Evolutionary conservation across 1,140 invertebrate species (phyloP).

Genomic region (Pinna nobilis): DNA sequence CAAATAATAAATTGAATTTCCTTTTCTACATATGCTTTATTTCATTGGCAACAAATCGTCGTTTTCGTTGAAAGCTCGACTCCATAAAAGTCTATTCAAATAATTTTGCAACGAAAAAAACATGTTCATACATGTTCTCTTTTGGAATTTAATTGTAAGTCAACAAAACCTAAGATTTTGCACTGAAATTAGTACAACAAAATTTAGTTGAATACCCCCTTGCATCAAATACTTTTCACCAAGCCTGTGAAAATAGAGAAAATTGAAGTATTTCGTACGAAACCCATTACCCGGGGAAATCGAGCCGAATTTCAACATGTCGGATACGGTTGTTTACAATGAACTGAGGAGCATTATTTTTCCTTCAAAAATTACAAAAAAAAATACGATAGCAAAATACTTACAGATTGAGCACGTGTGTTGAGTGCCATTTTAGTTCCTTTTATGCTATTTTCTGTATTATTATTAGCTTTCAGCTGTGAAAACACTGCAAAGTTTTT

Average conservation of each 20-base stretch:
- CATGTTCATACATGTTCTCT: neutral
- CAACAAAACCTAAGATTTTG: neutral
- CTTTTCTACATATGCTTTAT: too few species aligned
- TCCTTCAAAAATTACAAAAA: neutral
- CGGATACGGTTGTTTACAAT: constrained; percentile 34
- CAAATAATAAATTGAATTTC: too few species aligned
- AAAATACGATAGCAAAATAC: constrained; percentile 8
- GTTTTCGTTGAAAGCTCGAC: too few species aligned
- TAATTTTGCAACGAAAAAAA: too few species aligned
- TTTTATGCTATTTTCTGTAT: constrained; percentile 12
- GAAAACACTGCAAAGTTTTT: constrained; percentile 38
- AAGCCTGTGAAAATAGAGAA: too few species aligned
- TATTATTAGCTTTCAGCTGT: constrained; percentile 21
- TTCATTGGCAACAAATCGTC: too few species aligned
- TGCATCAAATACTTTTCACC: too few species aligned
- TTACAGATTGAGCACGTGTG: constrained; percentile 57
- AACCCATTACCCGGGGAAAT: neutral
- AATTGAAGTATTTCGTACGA: neutral
- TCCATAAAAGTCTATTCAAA: too few species aligned
- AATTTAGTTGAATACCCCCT: too few species aligned
- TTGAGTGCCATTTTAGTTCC: constrained; percentile 48
- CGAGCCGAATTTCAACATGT: constrained; percentile 2
- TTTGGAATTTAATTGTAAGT: neutral
- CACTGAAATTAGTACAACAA: too few species aligned
- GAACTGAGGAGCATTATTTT: neutral